Percentiles rank a stretch among this genome's conserved stretches.
phyloP scores from a whole-genome alignment of 2,888 invertebrate species.

The Papilio protenor region DNA sequence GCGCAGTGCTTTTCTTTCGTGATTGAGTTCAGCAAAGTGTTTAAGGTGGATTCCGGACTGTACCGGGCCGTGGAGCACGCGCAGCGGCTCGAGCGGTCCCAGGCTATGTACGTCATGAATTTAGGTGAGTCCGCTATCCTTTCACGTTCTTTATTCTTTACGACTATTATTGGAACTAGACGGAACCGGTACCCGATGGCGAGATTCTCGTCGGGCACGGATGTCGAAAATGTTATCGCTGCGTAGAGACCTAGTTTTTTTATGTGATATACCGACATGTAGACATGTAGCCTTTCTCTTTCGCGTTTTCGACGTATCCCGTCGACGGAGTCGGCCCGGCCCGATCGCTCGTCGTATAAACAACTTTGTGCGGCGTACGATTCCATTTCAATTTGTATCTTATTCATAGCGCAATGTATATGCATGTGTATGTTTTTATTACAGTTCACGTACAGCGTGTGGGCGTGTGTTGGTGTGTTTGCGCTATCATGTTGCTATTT shows the following conservation, averaged over 20 bases:
- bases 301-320: conserved; percentile 30
- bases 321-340: conserved; percentile 56
- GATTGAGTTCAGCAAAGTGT: conserved; percentile 71
- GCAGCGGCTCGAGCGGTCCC: conserved; percentile 82
- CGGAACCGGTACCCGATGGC: conserved; percentile 70
- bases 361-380: conserved; percentile 60
- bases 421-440: conserved; percentile 78
- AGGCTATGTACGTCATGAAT: conserved; percentile 84
- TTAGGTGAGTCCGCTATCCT: conserved; percentile 80
- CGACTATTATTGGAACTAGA: conserved; percentile 75
- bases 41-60: conserved; percentile 81
- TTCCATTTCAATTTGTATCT: conserved; percentile 77
- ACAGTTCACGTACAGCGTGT: conserved; percentile 79
- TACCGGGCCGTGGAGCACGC: conserved; percentile 82
- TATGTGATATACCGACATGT: conserved; percentile 56
- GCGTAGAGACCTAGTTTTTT: conserved; percentile 61
- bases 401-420: conserved; percentile 72
- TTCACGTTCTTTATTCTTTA: conserved; percentile 61
- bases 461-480: conserved; percentile 83
- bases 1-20: conserved; percentile 77
- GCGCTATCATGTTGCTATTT: conserved; percentile 82
- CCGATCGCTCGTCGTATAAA: conserved; percentile 60
- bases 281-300: conserved; percentile 37
- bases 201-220: conserved; percentile 48
- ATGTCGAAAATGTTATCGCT: conserved; percentile 48